These are phyloP conservation scores for Drosophila atripex DNA, from an alignment of 2,888 invertebrate species.

Conservation along the genomic window DNA sequence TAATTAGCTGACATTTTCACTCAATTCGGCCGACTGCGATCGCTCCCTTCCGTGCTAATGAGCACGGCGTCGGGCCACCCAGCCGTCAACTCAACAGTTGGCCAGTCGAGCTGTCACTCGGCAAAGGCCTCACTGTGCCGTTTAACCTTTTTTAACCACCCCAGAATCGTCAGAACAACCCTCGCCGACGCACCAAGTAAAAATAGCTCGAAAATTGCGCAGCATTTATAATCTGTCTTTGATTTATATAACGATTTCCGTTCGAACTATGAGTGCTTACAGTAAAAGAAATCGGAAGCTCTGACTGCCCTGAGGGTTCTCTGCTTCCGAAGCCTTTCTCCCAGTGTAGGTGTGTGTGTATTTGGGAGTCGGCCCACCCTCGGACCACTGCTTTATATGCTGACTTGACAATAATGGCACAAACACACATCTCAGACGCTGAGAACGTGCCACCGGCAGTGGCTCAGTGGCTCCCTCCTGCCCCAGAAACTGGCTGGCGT, in stretches of 20 bases:
- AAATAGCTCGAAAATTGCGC: constrained; percentile 74
- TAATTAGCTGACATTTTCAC: constrained; percentile 64
- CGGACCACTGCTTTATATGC: constrained; percentile 64
- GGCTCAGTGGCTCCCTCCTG: constrained; percentile 41
- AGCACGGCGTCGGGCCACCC: constrained; percentile 13
- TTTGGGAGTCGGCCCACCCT: constrained; percentile 27
- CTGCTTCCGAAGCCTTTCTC: neutral
- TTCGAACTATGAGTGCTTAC: constrained; percentile 53
- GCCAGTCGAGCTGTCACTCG: constrained; percentile 35
- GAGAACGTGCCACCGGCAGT: constrained; percentile 60
- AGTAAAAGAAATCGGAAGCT: constrained; percentile 3
- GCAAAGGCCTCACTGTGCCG: constrained; percentile 36
- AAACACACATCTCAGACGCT: constrained; percentile 41
- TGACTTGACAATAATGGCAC: constrained; percentile 76
- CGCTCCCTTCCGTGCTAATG: constrained; percentile 52
- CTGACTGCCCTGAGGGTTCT: neutral
- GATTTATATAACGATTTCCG: constrained; percentile 81
- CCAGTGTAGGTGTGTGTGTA: constrained; percentile 17
- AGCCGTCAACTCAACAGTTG: constrained; percentile 52
- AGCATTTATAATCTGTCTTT: constrained; percentile 78
- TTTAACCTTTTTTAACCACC: constrained; percentile 50
- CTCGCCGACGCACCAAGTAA: constrained; percentile 34
- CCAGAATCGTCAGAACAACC: constrained; percentile 24
- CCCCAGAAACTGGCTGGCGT: constrained; percentile 29
- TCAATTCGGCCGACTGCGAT: constrained; percentile 24